Base-by-base conservation (phyloP, 2,888 invertebrate genomes). In the Monopis laevigella region DNA sequence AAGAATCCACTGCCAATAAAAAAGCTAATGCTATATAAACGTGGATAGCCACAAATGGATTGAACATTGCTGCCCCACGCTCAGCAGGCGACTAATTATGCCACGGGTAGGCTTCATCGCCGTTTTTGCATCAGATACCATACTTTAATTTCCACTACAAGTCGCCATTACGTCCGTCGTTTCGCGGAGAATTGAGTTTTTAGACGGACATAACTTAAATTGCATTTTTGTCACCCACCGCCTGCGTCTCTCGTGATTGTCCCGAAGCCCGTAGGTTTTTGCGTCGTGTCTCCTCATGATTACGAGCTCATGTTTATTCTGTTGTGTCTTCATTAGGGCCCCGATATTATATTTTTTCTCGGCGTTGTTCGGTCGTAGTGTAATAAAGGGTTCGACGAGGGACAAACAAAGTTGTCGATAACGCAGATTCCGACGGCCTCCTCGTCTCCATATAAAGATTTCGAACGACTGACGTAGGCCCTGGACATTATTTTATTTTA, bases 221-320 rank as follows among this genome's bases (percentile, higher is more conserved):
- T 72, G 75, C 75, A 77, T 75, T 77, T 75, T 77, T 74, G 77
- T 73, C 77, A 75, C 77, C 68, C 65, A 62, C 57, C 58, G 54
- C 53, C 52, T 52, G 46, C 49, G 51, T 48, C 27, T 24, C 44
- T 49, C 50, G 54, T 58, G 62, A 62, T 63, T 64, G 61, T 58
- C 47, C 43, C 40, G 39, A 43, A 42, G 28, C 32, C 26, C 35
- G 24, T 48, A 44, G 39, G 48, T 69, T 71, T 72, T 71, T 72
- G 59, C 49, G 41, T 10, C 11, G 10, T 28, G 3, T 11, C 16
- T 35, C 45, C 51, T 62, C 62, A 66, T 69, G 65, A 64, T 45
- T 42, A 41, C 52, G 47, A 46, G 41, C 58, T 67, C 62, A 65
- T 68, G 63, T 69, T 62, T 70, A 69, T 67, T 64, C 65, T 51